Evolutionary conservation across 2,113 vertebrate species (phyloP).

Genomic region (Pyrgilauda ruficollis): DNA sequence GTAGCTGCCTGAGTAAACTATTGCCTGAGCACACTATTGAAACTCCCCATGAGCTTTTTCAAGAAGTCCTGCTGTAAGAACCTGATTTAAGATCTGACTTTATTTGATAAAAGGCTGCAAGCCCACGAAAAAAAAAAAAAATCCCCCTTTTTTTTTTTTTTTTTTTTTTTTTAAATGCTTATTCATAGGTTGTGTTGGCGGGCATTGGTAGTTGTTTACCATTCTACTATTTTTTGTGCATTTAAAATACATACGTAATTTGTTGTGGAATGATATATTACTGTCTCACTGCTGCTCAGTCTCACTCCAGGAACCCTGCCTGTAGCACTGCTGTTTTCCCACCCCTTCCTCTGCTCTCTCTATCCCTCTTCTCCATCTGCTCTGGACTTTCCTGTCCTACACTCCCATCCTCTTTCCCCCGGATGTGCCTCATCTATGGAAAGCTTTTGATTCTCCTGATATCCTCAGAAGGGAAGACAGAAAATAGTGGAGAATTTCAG

Average conservation of each 20-base stretch:
- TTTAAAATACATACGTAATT: neutral
- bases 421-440: accelerated
- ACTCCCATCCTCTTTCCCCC: neutral
- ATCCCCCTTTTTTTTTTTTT: neutral
- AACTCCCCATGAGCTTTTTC: neutral
- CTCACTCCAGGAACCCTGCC: neutral
- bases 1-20: neutral
- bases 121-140: neutral
- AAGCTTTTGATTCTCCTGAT: neutral
- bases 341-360: neutral
- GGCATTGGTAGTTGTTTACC: neutral
- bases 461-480: neutral
- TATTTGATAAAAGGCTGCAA: neutral
- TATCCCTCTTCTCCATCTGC: neutral
- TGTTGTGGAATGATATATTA: neutral
- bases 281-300: neutral
- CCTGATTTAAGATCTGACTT: neutral
- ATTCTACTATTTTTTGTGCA: neutral
- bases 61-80: neutral
- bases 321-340: neutral
- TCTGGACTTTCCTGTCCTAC: neutral
- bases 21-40: neutral
- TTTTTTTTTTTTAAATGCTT: neutral
- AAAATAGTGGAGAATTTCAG: neutral
- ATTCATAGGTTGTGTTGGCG: neutral